Percentiles rank a stretch among this genome's conserved stretches.
phyloP scores from a whole-genome alignment of 2,113 vertebrate species.

The Odocoileus virginianus region DNA sequence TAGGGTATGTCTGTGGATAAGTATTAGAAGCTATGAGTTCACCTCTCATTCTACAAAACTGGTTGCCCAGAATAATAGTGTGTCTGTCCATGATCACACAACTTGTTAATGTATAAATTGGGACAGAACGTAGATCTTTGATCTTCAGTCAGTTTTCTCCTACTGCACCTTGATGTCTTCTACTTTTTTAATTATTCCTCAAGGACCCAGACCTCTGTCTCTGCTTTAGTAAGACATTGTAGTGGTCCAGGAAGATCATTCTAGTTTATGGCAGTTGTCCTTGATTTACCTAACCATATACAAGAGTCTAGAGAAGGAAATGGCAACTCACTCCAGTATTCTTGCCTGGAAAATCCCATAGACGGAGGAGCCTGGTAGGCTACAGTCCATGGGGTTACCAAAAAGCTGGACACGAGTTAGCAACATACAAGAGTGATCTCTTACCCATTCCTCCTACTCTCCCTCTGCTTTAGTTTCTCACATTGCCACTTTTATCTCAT shows the following conservation, averaged over 20 bases:
- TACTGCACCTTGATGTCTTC: background rate
- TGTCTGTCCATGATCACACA: background rate
- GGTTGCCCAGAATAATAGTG: background rate
- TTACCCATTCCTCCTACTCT: background rate
- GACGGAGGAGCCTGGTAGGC: background rate
- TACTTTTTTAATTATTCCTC: background rate
- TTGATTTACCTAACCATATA: background rate
- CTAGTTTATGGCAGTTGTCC: background rate
- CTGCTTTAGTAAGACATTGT: background rate
- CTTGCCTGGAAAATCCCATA: background rate
- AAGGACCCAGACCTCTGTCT: background rate
- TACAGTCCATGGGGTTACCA: background rate
- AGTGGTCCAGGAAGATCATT: background rate
- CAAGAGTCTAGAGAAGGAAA: background rate
- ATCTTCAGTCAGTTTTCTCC: background rate
- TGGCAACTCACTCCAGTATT: background rate
- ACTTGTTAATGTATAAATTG: background rate
- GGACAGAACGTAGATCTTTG: background rate
- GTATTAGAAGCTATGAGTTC: background rate
- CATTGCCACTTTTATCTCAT: background rate
- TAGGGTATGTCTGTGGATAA: background rate
- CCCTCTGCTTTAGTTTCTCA: background rate
- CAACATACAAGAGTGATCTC: background rate
- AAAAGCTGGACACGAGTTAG: background rate
- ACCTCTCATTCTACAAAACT: background rate